These are phyloP conservation scores for Slavum lentiscoides DNA, from an alignment of 2,888 invertebrate species.

Conservation along the genomic window DNA sequence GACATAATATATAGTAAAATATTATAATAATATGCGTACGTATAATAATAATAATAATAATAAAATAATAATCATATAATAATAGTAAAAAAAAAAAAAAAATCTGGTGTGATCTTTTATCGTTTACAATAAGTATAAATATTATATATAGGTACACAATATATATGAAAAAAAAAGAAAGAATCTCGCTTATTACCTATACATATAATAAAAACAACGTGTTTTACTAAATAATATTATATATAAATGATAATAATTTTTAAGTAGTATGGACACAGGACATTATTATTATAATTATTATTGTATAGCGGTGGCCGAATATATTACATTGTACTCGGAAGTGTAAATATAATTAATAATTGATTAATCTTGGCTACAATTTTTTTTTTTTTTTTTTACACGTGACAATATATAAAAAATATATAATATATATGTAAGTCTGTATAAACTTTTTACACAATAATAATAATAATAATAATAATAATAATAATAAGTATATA, in stretches of 20 bases:
- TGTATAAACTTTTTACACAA: background rate
- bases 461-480: constrained; percentile 3
- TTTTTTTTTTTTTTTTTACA: too few relatives aligned
- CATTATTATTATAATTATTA: too few relatives aligned
- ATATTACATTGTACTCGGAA: too few relatives aligned
- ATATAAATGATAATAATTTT: too few relatives aligned
- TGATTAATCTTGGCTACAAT: too few relatives aligned
- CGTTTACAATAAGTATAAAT: background rate
- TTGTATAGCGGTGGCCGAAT: too few relatives aligned
- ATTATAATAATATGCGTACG: background rate
- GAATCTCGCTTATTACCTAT: background rate
- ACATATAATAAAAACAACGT: constrained; percentile 11
- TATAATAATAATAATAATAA: constrained; percentile 16
- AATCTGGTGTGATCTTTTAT: too few relatives aligned
- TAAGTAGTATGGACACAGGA: too few relatives aligned
- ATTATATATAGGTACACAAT: background rate
- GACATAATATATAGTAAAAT: too few relatives aligned
- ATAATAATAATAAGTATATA: background rate
- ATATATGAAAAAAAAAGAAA: background rate
- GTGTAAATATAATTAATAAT: too few relatives aligned
- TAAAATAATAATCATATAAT: too few relatives aligned
- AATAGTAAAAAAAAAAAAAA: too few relatives aligned
- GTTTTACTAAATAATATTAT: constrained; percentile 25
- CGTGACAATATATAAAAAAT: constrained; percentile 6
- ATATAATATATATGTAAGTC: background rate